These are phyloP conservation scores for Drosophila mayaguana DNA, from an alignment of 2,888 invertebrate genomes.

Conservation along the genomic window DNA sequence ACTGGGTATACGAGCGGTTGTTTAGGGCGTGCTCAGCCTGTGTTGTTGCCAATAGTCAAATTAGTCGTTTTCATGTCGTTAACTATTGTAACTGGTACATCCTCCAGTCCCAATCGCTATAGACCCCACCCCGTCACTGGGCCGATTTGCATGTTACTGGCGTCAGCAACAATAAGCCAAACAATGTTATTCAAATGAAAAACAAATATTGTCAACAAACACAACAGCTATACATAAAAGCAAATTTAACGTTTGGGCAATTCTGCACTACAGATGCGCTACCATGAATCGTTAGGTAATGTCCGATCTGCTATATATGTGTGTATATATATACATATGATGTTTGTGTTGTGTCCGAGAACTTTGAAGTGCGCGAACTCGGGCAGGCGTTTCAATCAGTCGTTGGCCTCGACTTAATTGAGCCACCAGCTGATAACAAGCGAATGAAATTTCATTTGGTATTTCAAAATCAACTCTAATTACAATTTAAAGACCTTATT, in stretches of 20 bases:
- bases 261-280: conserved; percentile 21
- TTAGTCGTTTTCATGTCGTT: conserved; percentile 78
- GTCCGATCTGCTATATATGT: neutral
- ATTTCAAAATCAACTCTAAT: conserved; percentile 7
- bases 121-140: conserved; percentile 1
- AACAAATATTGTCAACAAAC: conserved; percentile 65
- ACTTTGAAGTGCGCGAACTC: conserved; percentile 15
- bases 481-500: conserved; percentile 33
- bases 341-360: conserved; percentile 7
- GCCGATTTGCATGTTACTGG: conserved; percentile 57
- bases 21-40: conserved; percentile 18
- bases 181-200: conserved; percentile 64
- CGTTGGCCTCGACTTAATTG: conserved; percentile 51
- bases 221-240: conserved; percentile 32
- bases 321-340: neutral
- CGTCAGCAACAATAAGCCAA: conserved; percentile 68
- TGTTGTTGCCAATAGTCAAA: conserved; percentile 64
- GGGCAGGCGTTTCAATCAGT: conserved; percentile 23
- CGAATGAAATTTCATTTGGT: conserved; percentile 7
- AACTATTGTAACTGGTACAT: conserved; percentile 80
- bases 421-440: conserved; percentile 37
- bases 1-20: conserved; percentile 25
- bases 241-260: conserved; percentile 17
- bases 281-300: conserved; percentile 4
- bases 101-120: conserved; percentile 22